These are phyloP conservation scores for Oceanodroma tethys DNA, from an alignment of 2,113 vertebrate species.

Conservation along the genomic window DNA sequence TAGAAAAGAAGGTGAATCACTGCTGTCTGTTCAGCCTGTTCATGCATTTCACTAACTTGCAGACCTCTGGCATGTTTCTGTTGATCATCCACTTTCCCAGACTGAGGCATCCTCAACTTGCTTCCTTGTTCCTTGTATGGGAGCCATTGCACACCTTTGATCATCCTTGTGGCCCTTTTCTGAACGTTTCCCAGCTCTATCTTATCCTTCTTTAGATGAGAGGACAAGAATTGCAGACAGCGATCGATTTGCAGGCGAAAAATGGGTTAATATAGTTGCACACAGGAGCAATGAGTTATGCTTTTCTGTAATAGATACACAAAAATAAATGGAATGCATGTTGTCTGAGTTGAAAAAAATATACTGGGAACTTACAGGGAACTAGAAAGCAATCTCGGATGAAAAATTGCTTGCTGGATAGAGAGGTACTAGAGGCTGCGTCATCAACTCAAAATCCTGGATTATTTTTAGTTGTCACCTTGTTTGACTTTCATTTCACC, in stretches of 20 bases:
- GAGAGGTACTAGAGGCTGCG: background rate
- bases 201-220: background rate
- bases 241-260: background rate
- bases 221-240: background rate
- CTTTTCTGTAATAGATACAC: background rate
- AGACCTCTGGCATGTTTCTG: background rate
- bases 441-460: background rate
- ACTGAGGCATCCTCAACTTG: background rate
- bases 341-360: background rate
- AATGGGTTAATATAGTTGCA: background rate
- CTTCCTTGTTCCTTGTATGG: background rate
- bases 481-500: slow-evolving; percentile 15
- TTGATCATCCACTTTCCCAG: background rate
- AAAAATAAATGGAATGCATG: background rate
- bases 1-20: background rate
- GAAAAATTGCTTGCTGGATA: background rate
- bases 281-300: background rate
- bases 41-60: background rate
- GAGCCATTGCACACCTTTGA: background rate
- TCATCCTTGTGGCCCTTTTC: background rate
- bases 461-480: background rate
- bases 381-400: background rate
- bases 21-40: background rate
- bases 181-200: background rate
- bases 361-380: background rate